Evolutionary conservation across 2,888 invertebrate species (phyloP).

Genomic region (Acronicta aceris): DNA sequence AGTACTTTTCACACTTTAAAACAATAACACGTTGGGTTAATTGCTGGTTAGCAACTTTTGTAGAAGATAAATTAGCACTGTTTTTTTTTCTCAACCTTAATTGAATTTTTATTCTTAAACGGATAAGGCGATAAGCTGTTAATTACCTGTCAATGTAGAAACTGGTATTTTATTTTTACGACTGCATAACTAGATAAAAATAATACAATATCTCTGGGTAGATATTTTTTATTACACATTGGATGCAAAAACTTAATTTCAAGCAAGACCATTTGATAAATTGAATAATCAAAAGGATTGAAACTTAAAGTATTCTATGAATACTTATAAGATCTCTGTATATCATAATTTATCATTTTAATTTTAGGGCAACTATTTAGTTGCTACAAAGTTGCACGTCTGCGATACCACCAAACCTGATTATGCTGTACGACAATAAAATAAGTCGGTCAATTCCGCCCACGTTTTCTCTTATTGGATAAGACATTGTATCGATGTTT

Average conservation of each 20-base stretch:
- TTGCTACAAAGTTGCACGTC: constrained; percentile 40
- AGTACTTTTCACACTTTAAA: not conserved
- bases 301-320: too few relatives aligned
- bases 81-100: not conserved
- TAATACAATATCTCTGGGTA: too few relatives aligned
- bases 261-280: too few relatives aligned
- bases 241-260: too few relatives aligned
- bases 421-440: constrained; percentile 57
- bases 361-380: constrained; percentile 29
- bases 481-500: constrained; percentile 55
- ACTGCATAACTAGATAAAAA: too few relatives aligned
- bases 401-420: constrained; percentile 37
- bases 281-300: too few relatives aligned
- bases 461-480: constrained; percentile 59
- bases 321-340: too few relatives aligned
- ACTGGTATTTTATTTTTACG: not conserved
- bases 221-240: too few relatives aligned
- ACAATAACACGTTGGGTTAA: not conserved
- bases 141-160: constrained; percentile 1
- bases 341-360: not conserved
- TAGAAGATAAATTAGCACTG: not conserved
- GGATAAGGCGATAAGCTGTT: not conserved
- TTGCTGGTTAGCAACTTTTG: not conserved
- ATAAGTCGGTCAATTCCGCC: constrained; percentile 60
- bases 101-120: not conserved